These are phyloP conservation scores for Melolontha melolontha DNA, from an alignment of 2,888 invertebrate genomes.

Conservation along the genomic window DNA sequence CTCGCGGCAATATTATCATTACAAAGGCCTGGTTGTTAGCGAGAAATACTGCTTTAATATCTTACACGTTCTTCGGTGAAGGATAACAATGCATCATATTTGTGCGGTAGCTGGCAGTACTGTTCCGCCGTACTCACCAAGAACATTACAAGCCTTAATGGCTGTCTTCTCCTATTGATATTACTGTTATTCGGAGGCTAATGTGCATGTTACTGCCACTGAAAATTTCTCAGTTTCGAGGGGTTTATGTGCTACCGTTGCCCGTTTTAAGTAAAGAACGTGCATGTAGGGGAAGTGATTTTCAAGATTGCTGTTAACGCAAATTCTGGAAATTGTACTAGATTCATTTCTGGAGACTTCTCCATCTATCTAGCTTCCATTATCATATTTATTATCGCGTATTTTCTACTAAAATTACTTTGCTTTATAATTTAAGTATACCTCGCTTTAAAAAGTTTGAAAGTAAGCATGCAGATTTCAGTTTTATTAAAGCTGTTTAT, in stretches of 20 bases:
- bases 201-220: conserved; percentile 49
- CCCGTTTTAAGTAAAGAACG: conserved; percentile 12
- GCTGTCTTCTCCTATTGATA: conserved; percentile 55
- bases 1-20: conserved; percentile 58
- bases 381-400: too few relatives aligned
- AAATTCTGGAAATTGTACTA: conserved; percentile 26
- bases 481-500: too few relatives aligned
- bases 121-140: conserved; percentile 30
- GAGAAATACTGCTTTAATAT: conserved; percentile 60
- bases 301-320: conserved; percentile 3
- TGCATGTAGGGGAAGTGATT: background rate
- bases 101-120: background rate
- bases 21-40: conserved; percentile 56
- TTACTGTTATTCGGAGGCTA: conserved; percentile 51
- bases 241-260: conserved; percentile 28
- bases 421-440: too few relatives aligned
- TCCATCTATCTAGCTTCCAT: too few relatives aligned
- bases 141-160: conserved; percentile 58
- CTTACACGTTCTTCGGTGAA: conserved; percentile 54
- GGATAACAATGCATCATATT: conserved; percentile 58
- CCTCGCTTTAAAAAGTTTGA: too few relatives aligned
- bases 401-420: too few relatives aligned
- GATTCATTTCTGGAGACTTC: conserved; percentile 2
- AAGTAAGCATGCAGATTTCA: too few relatives aligned
- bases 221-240: conserved; percentile 9